These are phyloP conservation scores for Archips xylosteana DNA, from an alignment of 2,888 invertebrate species.

Conservation along the genomic window DNA sequence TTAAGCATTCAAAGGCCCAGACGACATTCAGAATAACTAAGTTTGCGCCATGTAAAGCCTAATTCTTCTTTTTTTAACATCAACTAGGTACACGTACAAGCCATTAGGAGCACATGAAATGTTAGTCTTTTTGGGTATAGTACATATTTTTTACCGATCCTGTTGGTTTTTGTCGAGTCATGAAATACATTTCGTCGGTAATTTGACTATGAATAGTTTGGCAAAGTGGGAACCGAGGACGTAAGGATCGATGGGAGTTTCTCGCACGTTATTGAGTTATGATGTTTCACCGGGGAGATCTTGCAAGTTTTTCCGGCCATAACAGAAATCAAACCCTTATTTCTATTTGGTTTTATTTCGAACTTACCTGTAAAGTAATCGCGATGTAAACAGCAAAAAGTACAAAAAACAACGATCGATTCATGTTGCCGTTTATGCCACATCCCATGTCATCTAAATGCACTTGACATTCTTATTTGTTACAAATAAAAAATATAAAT, in stretches of 20 bases:
- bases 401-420: conserved; percentile 65
- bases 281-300: not conserved
- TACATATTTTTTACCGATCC: not conserved
- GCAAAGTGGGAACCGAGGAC: conserved; percentile 13
- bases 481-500: conserved; percentile 14
- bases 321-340: not conserved
- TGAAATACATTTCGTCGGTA: conserved; percentile 1
- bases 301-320: conserved; percentile 2
- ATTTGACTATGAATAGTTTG: conserved; percentile 29
- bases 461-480: conserved; percentile 51
- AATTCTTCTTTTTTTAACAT: not conserved
- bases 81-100: not conserved
- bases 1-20: not conserved
- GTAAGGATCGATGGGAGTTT: conserved; percentile 1
- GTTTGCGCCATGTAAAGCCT: not conserved
- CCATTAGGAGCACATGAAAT: not conserved
- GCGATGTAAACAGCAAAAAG: conserved; percentile 62
- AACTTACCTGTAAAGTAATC: conserved; percentile 69
- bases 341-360: not conserved
- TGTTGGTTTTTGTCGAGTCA: conserved; percentile 5
- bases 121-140: not conserved
- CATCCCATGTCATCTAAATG: conserved; percentile 66
- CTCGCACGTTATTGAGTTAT: not conserved
- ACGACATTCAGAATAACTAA: not conserved
- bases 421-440: conserved; percentile 67